Percentiles rank a stretch among this genome's conserved stretches.
These are phyloP conservation scores for Neolamprologus sp. DNA, from an alignment of 2,113 vertebrate genomes.

Conservation along the genomic window DNA sequence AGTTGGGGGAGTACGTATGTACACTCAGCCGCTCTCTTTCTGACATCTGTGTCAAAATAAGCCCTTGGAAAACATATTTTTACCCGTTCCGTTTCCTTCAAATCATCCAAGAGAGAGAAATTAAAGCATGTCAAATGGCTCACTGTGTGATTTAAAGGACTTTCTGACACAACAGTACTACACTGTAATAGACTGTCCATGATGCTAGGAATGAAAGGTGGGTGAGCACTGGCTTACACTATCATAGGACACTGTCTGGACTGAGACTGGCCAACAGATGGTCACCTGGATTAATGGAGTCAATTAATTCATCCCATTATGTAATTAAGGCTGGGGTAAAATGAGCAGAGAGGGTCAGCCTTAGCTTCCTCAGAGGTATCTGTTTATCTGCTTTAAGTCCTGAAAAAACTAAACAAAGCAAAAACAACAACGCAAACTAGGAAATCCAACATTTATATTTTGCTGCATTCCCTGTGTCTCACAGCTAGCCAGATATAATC, in stretches of 20 bases:
- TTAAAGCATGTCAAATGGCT: background rate
- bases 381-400: constrained; percentile 31
- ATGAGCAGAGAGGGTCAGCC: constrained; percentile 9
- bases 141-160: background rate
- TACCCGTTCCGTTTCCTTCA: background rate
- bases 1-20: constrained; percentile 6
- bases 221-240: constrained; percentile 14
- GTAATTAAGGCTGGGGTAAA: constrained; percentile 57
- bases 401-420: constrained; percentile 1
- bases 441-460: background rate
- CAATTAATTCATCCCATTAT: constrained; percentile 66
- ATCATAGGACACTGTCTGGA: constrained; percentile 34
- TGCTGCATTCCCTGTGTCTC: background rate
- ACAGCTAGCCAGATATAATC: background rate
- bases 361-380: constrained; percentile 7
- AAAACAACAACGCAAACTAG: background rate
- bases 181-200: background rate
- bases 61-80: constrained; percentile 7
- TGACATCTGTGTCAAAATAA: constrained; percentile 52
- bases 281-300: constrained; percentile 67
- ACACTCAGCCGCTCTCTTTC: constrained; percentile 20
- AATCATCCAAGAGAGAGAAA: background rate
- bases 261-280: constrained; percentile 55
- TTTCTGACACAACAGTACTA: background rate
- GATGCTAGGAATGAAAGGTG: constrained; percentile 19